phyloP scores from a whole-genome alignment of 2,888 invertebrate genomes.

The Orthosia incerta region DNA sequence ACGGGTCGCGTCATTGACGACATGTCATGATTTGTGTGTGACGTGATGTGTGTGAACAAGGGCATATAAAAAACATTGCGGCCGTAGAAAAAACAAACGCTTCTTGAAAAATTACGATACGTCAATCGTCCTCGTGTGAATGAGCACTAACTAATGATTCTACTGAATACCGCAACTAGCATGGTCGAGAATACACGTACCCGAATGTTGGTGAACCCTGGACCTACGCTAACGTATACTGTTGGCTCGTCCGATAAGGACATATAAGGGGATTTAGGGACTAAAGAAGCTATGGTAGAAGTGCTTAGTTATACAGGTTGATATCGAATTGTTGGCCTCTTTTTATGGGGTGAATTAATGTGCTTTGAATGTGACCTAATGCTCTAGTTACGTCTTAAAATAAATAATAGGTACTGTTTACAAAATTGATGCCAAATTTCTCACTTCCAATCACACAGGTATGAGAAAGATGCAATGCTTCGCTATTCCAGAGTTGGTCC shows the following conservation, averaged over 20 bases:
- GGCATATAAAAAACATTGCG: too few species aligned
- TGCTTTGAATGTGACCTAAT: neutral
- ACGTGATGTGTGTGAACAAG: too few species aligned
- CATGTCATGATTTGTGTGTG: too few species aligned
- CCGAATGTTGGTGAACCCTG: conserved; percentile 95
- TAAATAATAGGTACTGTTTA: neutral
- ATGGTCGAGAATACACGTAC: conserved; percentile 92
- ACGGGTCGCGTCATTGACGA: too few species aligned
- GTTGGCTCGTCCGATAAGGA: conserved; percentile 92
- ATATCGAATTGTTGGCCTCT: neutral
- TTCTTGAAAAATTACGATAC: too few species aligned
- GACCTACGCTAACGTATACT: conserved; percentile 94
- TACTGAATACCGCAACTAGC: too few species aligned
- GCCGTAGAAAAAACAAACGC: too few species aligned
- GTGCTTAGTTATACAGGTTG: neutral
- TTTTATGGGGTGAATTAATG: neutral
- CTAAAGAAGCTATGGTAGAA: neutral
- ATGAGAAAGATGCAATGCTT: neutral
- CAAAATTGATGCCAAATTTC: neutral
- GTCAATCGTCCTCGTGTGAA: too few species aligned
- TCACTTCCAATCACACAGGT: neutral
- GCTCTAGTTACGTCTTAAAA: neutral
- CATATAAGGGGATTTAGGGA: too few species aligned
- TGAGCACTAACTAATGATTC: too few species aligned
- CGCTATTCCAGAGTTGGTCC: neutral